phyloP scores from a whole-genome alignment of 2,797 vertebrate genomes.

The Pseudotriccus pelzelni region DNA sequence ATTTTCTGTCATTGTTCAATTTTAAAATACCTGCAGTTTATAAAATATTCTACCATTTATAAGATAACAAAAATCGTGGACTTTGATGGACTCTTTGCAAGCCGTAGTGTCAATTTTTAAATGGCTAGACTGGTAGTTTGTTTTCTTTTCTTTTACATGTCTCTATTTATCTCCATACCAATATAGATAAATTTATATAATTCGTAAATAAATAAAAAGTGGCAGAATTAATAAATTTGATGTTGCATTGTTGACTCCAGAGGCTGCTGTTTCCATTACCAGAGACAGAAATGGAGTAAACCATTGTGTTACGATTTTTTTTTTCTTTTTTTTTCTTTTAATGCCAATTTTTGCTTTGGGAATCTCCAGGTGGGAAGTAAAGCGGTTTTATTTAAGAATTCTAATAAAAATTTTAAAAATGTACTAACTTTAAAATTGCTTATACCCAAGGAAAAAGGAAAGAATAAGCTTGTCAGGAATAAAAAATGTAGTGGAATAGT shows the following conservation, averaged over 20 bases:
- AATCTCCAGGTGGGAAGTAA: neutral
- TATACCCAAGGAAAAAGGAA: neutral
- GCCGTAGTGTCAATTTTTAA: neutral
- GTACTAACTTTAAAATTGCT: neutral
- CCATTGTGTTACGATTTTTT: neutral
- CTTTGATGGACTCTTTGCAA: neutral
- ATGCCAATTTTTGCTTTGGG: fast-evolving
- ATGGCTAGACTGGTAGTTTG: neutral
- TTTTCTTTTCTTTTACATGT: neutral
- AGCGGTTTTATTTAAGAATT: neutral
- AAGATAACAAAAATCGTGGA: neutral
- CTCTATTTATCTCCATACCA: neutral
- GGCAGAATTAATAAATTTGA: neutral
- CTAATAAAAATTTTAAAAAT: neutral
- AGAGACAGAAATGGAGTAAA: neutral
- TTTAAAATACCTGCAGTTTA: neutral
- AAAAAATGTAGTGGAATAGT: neutral
- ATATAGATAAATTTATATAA: neutral
- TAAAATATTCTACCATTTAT: neutral
- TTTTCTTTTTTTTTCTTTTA: neutral
- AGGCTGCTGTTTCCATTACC: neutral
- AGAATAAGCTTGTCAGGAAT: neutral
- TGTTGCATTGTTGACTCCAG: neutral
- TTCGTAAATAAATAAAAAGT: neutral
- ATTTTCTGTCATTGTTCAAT: neutral